Evolutionary conservation across 2,888 invertebrate species (phyloP), one percentile per base, ranked within the genome.

Genomic region (Trachelus troglodyta): DNA sequence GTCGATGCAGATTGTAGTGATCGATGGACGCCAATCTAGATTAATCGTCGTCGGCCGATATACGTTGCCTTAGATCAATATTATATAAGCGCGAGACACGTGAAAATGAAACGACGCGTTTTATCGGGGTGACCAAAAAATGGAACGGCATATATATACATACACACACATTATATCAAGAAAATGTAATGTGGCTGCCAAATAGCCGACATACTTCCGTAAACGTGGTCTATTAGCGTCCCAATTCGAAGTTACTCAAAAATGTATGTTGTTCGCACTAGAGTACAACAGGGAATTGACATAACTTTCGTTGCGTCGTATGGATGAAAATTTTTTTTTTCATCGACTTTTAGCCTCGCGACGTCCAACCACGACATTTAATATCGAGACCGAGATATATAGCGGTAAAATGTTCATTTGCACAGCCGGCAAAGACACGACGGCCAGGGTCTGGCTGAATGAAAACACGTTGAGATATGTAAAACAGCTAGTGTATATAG

Each of bases 1-100:
- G 71, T 71, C 71, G 71, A 71, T 9, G 31, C 71, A 23, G 71
- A 71, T 71, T 71, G 33, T 15, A 71, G 71, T 34, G 30, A 71
- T 71, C 34, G 71, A 11, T 34, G 6, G 15, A 30, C 71, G 31
- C 3, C 34, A 34, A 71, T 71, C 30, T 3, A 9, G 15, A 71
- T 11, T 71, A 71, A 71, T 30, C 15, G 23, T 23, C 35, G 9
- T 23, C 56, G 56, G 9, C 23, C 56, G 56, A 56, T 56, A 56
- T 23, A 56, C 56, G 56, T 56, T 56, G 56, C 23, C 23, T 23
- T 23, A 23, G 23, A 23, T 56, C 56, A 23, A 56, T 56, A 9
- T 56, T 23, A 56, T 56, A 23, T 56, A 56, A 56, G 56, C 23
- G 56, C 2, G 40, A 6, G 0, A 56, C 23, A 56, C 23, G 56